These are phyloP conservation scores for Darevskia mixta DNA, from an alignment of 2,797 vertebrate species.

Conservation along the genomic window DNA sequence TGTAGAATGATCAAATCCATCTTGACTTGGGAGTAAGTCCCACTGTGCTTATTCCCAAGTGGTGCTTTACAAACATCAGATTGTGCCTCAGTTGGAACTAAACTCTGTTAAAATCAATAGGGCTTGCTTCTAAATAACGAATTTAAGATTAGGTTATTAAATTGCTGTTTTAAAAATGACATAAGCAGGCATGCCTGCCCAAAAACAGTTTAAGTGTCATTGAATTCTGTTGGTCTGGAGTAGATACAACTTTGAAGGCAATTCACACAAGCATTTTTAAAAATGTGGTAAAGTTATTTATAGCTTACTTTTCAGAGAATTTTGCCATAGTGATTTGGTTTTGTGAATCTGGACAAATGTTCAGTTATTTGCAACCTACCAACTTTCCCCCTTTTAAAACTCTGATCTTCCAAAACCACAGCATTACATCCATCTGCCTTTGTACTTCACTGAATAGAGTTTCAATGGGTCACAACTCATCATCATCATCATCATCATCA, in stretches of 20 bases:
- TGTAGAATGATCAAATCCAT: not conserved
- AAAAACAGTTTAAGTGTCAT: not conserved
- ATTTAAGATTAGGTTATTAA: not conserved
- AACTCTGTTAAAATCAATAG: not conserved
- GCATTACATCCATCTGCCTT: not conserved
- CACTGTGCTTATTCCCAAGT: not conserved
- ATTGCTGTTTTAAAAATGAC: not conserved
- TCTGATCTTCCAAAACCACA: not conserved
- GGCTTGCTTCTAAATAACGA: not conserved
- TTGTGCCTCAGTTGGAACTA: not conserved
- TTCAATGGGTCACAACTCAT: not conserved
- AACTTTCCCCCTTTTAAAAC: not conserved
- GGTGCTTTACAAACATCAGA: not conserved
- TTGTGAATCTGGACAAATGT: not conserved
- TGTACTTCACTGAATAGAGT: not conserved
- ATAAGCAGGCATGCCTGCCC: not conserved
- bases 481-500: too few species aligned
- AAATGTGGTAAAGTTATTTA: not conserved
- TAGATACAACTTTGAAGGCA: not conserved
- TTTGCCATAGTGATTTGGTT: not conserved
- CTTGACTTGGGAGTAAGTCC: not conserved
- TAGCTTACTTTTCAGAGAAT: not conserved
- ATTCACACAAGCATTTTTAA: not conserved
- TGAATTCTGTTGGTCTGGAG: not conserved
- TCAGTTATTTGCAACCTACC: not conserved